Evolutionary conservation across 92 coral and sea anemone genomes (phyloP).

Genomic region (Meandrina meandrites): DNA sequence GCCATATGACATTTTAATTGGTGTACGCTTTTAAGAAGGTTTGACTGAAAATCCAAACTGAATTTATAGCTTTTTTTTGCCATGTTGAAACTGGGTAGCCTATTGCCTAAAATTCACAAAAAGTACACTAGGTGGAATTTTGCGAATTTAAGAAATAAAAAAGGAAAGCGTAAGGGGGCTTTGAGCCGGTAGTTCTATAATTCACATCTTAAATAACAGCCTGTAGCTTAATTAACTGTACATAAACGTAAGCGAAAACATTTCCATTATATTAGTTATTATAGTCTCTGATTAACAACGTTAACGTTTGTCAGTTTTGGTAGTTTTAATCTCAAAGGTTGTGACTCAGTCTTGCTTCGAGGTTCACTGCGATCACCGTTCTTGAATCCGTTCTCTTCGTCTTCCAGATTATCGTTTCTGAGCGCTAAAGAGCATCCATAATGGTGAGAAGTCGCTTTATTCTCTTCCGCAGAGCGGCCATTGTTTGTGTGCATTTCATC

Average conservation of each 20-base stretch:
- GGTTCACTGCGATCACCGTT: background rate
- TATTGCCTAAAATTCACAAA: too few species aligned
- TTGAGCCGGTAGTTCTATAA: too few species aligned
- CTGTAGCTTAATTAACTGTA: background rate
- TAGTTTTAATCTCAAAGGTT: constrained; percentile 1
- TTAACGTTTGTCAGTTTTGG: constrained; percentile 6
- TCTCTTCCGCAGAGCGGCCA: background rate
- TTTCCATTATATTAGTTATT: too few species aligned
- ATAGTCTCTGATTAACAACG: background rate
- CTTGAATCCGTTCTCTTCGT: background rate
- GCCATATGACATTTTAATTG: too few species aligned
- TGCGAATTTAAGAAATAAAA: too few species aligned
- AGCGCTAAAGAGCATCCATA: background rate
- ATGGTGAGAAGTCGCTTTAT: background rate
- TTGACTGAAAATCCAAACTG: too few species aligned
- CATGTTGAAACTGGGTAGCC: too few species aligned
- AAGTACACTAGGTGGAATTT: too few species aligned
- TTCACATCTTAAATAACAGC: background rate
- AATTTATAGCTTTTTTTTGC: too few species aligned
- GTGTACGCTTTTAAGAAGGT: too few species aligned
- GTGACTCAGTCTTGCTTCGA: background rate
- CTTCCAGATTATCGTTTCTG: background rate
- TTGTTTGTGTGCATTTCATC: background rate
- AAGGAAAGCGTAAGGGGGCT: too few species aligned
- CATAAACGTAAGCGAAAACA: background rate